Percentiles rank a stretch among this genome's conserved stretches.
Evolutionary conservation across 2,888 invertebrate genomes (phyloP).

Genomic region (Sinhomidia bicolor): DNA sequence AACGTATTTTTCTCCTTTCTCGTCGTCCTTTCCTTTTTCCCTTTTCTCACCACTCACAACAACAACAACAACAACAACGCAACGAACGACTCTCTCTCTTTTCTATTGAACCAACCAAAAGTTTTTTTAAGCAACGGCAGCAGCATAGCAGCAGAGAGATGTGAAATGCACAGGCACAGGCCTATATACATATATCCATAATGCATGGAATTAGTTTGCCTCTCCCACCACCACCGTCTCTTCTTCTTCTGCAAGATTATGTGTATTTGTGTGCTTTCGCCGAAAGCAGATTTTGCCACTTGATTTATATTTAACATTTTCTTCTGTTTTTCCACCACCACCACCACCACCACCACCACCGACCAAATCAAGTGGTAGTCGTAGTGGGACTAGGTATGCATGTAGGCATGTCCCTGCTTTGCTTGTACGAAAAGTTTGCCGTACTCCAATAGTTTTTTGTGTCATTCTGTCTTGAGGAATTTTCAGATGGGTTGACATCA

Average conservation of each 20-base stretch:
- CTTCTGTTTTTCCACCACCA: too few species aligned
- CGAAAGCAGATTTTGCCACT: not conserved
- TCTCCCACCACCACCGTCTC: not conserved
- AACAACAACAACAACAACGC: too few species aligned
- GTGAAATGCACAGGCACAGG: too few species aligned
- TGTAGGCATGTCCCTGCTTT: not conserved
- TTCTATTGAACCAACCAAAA: not conserved
- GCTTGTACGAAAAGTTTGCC: too few species aligned
- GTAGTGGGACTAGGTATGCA: not conserved
- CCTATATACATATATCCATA: not conserved
- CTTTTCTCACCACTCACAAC: too few species aligned
- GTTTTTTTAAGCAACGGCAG: too few species aligned
- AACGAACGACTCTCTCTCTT: not conserved
- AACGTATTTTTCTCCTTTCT: conserved; percentile 2
- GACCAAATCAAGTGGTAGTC: too few species aligned
- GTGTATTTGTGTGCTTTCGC: not conserved
- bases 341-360: too few species aligned
- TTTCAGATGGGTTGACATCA: not conserved
- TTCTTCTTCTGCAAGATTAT: not conserved
- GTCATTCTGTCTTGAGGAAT: not conserved
- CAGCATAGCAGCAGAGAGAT: too few species aligned
- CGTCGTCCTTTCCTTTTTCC: not conserved
- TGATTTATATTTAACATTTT: not conserved
- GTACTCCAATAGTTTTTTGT: not conserved
- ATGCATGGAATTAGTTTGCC: not conserved